Evolutionary conservation across 2,888 invertebrate genomes (phyloP), one percentile per base, ranked within the genome.

Genomic region (Proisotoma minuta): DNA sequence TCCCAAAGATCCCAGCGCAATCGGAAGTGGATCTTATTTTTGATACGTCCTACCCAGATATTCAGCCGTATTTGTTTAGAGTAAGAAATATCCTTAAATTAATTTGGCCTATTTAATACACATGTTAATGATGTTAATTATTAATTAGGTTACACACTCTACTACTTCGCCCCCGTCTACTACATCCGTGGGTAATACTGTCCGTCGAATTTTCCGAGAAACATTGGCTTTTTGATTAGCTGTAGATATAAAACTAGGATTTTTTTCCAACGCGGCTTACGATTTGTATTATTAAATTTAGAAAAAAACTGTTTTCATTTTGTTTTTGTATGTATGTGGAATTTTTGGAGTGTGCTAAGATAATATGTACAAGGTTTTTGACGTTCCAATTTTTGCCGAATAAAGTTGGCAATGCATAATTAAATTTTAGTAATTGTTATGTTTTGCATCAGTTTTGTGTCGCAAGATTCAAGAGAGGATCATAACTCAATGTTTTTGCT

Each of bases 61-160:
- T 97, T 58, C 97, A 98, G 79, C 98, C 99, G 58, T 99, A 97
- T 80, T 82, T 97, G 72, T 97, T 94, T 81, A 94, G 92, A 82
- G 86, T 96, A 76, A 86, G 75, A 23, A 5, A 10, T 8, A 20
- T 23, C n/a, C 8, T 26, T 8, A 49, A 20, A 22, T 27, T 10
- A 59, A 47, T 34, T 28, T 40, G 27, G n/a, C n/a, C n/a, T n/a
- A n/a, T n/a, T n/a, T n/a, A 26, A 57, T 24, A 34, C 10, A 39
- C 22, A 49, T 12, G 51, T 12, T 50, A n/a, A 10, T 15, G 34
- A 39, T 40, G n/a, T 24, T 47, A 18, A 76, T 76, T 52, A 23
- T 76, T 75, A 34, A 8, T 60, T 75, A 77, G 76, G 73, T 75
- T 43, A 71, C 73, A 62, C 65, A 73, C 71, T 65, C 73, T 47